These are phyloP conservation scores for Disparrhopalites patrizii DNA, from an alignment of 2,888 invertebrate genomes.

Conservation along the genomic window DNA sequence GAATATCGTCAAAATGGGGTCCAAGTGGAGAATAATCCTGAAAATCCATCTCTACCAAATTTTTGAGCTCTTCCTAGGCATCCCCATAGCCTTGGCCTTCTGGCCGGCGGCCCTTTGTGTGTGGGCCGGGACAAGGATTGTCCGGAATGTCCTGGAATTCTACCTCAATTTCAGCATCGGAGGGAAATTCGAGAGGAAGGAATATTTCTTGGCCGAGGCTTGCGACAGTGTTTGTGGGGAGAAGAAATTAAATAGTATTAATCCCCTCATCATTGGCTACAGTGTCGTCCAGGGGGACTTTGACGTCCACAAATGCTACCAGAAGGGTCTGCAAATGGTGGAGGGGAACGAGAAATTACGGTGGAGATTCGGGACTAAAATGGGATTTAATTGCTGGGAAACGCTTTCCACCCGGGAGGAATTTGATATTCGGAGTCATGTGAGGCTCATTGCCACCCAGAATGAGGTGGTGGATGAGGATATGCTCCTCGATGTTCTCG, in stretches of 20 bases:
- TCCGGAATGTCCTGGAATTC: not conserved
- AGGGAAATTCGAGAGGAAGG: no score
- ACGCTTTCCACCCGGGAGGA: constrained; percentile 17
- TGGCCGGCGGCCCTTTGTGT: not conserved
- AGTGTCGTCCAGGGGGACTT: constrained; percentile 39
- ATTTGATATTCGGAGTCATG: constrained; percentile 35
- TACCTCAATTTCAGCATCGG: constrained; percentile 7
- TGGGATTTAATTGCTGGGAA: constrained; percentile 42
- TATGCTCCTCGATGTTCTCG: constrained; percentile 31
- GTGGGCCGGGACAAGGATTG: not conserved
- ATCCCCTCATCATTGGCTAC: constrained; percentile 37
- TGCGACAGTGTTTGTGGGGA: constrained; percentile 41
- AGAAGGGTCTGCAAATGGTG: constrained; percentile 26
- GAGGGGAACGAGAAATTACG: constrained; percentile 33
- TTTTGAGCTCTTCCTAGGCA: not conserved
- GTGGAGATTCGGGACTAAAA: constrained; percentile 30
- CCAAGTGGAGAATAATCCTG: no score
- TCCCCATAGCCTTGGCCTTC: constrained; percentile 13
- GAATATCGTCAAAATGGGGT: no score
- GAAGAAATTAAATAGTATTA: constrained; percentile 33
- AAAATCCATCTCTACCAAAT: not conserved
- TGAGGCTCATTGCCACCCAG: constrained; percentile 30
- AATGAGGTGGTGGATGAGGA: constrained; percentile 31
- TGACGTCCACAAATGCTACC: constrained; percentile 26
- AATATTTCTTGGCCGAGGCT: no score